Evolutionary conservation across 2,888 invertebrate genomes (phyloP), one percentile per base, ranked within the genome.

Genomic region (Diarsia dahlii): DNA sequence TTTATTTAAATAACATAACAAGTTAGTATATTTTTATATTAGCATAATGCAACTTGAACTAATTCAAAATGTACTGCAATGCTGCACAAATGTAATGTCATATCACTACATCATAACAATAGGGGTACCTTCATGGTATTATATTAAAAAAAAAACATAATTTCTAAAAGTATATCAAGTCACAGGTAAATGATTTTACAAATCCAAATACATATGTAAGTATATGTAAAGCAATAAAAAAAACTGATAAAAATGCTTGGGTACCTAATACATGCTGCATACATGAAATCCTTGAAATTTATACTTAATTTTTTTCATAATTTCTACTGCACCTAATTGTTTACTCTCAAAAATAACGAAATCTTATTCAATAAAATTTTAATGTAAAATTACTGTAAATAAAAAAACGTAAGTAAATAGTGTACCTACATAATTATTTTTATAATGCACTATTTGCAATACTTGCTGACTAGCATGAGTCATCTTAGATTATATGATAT

Each of bases 1-100:
- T 86, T 86, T 82, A 84, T 82, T 86, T 65, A 72, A 15, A 34
- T 67, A 75, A 82, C 4, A 68, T 78, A 13, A 64, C 28, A 15
- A 69, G 28, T 4, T 67, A 48, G 1, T 46, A 56, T 48, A 74
- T 2, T 34, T 28, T 46, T 15, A 52, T 58, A 65, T 52, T 18
- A 34, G 20, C 18, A n/a, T 52, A 63, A 5, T 46, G n/a, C 1
- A 39, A 56, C 12, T 34, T 63, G 18, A 39, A 50, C 39, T 23
- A 12, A 50, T 15, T 48, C 13, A 23, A 50, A 28, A 50, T 39
- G 15, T n/a, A 64, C 5, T 50, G 5, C 12, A 50, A 56, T 18
- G 3, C 45, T 66, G 12, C 10, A 58, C 10, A 28, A 28, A 28
- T 28, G 5, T 54, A 15, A 39, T 71, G 13, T 23, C 15, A 39